These are phyloP conservation scores for Neostethus bicornis DNA, from an alignment of 2,797 vertebrate genomes.

Conservation along the genomic window DNA sequence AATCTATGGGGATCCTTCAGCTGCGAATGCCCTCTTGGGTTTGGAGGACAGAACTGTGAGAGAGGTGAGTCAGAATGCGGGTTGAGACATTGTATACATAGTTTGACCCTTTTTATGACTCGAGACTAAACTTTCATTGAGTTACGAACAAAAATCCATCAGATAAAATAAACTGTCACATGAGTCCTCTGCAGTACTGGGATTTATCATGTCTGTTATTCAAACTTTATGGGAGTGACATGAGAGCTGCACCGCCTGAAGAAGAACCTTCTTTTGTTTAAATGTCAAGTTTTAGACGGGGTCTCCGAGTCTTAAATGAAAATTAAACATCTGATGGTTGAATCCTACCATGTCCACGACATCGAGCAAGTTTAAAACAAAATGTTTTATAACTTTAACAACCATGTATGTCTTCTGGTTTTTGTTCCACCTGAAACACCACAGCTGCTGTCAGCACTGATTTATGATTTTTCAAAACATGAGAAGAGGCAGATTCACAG, in stretches of 20 bases:
- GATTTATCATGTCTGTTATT: background rate
- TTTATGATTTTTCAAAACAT: constrained; percentile 58
- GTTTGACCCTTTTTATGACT: background rate
- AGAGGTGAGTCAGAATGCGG: constrained; percentile 75
- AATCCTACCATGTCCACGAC: constrained; percentile 6
- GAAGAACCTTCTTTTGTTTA: too few relatives aligned
- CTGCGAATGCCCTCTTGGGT: constrained; percentile 91
- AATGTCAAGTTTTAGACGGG: too few relatives aligned
- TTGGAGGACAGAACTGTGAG: constrained; percentile 90
- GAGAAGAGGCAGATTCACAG: constrained; percentile 40
- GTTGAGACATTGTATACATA: background rate
- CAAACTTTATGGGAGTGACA: constrained; percentile 7
- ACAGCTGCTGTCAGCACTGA: constrained; percentile 57
- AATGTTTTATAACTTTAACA: constrained; percentile 18
- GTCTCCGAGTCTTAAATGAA: background rate
- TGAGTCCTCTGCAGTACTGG: background rate
- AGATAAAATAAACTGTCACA: constrained; percentile 1
- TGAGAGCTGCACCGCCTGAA: too few relatives aligned
- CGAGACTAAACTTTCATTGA: background rate
- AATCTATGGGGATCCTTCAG: constrained; percentile 92
- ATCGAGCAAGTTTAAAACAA: constrained; percentile 14
- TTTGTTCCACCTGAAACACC: constrained; percentile 42
- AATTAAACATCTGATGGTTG: constrained; percentile 8
- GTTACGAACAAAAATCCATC: constrained; percentile 4
- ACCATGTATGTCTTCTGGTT: constrained; percentile 28